These are phyloP conservation scores for Hoplias malabaricus DNA, from an alignment of 2,113 vertebrate genomes.

Conservation along the genomic window DNA sequence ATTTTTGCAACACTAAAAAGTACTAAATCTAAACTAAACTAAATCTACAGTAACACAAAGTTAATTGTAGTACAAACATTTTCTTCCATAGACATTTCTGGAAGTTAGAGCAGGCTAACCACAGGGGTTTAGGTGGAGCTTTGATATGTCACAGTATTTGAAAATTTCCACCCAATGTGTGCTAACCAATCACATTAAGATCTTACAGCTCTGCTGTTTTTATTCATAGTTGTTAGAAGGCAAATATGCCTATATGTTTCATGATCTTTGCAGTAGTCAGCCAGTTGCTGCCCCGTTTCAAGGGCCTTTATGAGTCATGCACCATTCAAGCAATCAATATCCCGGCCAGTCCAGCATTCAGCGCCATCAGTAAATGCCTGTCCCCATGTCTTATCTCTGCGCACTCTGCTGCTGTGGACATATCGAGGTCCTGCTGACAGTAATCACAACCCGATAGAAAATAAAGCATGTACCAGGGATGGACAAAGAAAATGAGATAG, in stretches of 20 bases:
- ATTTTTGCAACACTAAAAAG: too few relatives aligned
- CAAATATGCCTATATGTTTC: not conserved
- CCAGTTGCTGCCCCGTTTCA: slow-evolving; percentile 20
- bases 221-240: not conserved
- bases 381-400: slow-evolving; percentile 15
- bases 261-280: not conserved
- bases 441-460: not conserved
- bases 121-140: too few relatives aligned
- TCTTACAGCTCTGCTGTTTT: too few relatives aligned
- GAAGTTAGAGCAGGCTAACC: too few relatives aligned
- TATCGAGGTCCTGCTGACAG: not conserved
- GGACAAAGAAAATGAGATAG: not conserved
- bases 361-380: not conserved
- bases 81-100: too few relatives aligned
- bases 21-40: too few relatives aligned
- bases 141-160: too few relatives aligned
- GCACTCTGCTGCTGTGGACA: not conserved
- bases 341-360: not conserved
- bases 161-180: too few relatives aligned
- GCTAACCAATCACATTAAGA: too few relatives aligned
- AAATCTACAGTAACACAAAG: too few relatives aligned
- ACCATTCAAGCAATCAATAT: slow-evolving; percentile 1
- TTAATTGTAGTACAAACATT: too few relatives aligned
- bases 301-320: not conserved
- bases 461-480: not conserved